Percentiles rank a stretch among this genome's conserved stretches.
phyloP scores from a whole-genome alignment of 2,797 vertebrate genomes.

The Leptatherina wallacei region DNA sequence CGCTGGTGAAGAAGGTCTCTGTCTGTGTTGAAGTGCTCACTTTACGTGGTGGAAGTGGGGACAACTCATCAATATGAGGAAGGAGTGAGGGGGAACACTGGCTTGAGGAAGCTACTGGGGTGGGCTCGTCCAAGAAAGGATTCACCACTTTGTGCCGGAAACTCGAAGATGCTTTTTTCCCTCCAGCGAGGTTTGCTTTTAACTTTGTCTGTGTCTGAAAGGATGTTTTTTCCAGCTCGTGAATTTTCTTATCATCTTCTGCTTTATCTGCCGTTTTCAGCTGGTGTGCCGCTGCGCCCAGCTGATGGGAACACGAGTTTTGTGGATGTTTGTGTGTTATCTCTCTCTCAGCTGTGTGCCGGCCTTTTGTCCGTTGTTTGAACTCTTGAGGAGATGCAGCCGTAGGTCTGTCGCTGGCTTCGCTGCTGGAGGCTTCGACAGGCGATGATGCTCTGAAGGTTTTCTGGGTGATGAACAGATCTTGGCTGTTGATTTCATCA shows the following conservation, averaged over 20 bases:
- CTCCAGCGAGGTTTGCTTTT: neutral
- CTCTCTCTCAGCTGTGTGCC: neutral
- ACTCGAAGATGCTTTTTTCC: neutral
- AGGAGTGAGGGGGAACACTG: neutral
- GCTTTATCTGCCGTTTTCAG: neutral
- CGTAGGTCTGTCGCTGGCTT: conserved; percentile 31
- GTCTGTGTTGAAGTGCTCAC: conserved; percentile 79
- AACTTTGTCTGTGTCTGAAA: neutral
- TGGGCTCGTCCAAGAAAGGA: conserved; percentile 20
- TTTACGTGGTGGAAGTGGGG: neutral
- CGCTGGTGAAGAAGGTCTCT: conserved; percentile 80
- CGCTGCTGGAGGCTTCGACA: conserved; percentile 57
- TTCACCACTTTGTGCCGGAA: neutral
- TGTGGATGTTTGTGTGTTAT: neutral
- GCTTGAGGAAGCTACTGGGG: neutral
- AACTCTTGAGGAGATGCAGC: neutral
- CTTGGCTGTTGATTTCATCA: conserved; percentile 82
- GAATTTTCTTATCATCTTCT: neutral
- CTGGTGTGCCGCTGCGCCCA: neutral
- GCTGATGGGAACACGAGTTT: neutral
- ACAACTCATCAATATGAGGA: neutral
- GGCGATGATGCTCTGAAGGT: conserved; percentile 60
- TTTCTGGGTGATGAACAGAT: conserved; percentile 87
- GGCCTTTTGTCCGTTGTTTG: neutral
- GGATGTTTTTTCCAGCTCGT: neutral